These are phyloP conservation scores for Lagopus leucura DNA, from an alignment of 2,113 vertebrate species.

Conservation along the genomic window DNA sequence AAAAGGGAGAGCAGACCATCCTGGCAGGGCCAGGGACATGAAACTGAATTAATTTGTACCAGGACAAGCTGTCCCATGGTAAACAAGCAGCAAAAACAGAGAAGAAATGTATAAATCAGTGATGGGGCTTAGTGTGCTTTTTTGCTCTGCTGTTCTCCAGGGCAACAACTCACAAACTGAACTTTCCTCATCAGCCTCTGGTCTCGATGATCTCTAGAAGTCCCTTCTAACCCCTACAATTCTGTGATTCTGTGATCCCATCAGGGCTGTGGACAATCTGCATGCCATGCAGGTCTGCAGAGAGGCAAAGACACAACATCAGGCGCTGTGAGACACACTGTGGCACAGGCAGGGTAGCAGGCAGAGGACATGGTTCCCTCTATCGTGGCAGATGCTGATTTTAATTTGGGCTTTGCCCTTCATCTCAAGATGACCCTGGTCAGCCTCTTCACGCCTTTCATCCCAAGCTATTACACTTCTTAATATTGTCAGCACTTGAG, in stretches of 20 bases:
- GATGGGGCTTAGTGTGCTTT: neutral
- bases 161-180: neutral
- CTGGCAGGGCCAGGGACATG: neutral
- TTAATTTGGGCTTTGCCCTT: neutral
- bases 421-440: slow-evolving; percentile 4
- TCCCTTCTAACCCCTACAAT: no score
- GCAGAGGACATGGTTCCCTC: neutral
- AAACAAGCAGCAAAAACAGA: neutral
- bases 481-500: slow-evolving; percentile 6
- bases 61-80: neutral
- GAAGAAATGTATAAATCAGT: neutral
- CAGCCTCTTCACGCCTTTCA: neutral
- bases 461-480: neutral
- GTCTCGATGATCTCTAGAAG: no score
- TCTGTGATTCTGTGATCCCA: neutral
- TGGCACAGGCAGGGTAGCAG: neutral
- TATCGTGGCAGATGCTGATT: neutral
- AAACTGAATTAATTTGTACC: neutral
- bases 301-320: neutral
- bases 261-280: neutral
- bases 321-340: neutral
- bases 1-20: neutral
- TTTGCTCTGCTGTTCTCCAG: accelerated
- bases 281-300: neutral
- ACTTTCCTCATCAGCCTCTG: neutral